Evolutionary conservation across 2,888 invertebrate genomes (phyloP).

Genomic region (Labia minor): DNA sequence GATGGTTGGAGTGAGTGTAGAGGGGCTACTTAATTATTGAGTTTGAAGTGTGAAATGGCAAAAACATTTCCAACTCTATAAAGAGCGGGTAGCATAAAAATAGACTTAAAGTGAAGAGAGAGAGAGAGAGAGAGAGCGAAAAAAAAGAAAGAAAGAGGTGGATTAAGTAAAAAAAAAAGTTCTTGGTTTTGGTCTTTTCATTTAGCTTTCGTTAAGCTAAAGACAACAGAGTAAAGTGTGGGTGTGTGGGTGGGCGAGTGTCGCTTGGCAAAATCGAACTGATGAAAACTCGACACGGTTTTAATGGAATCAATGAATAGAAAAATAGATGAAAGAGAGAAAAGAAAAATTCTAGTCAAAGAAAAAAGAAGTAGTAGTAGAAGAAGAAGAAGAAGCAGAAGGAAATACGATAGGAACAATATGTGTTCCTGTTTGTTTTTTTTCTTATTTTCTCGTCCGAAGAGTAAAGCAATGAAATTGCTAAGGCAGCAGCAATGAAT

Average conservation of each 20-base stretch:
- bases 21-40: too few relatives aligned
- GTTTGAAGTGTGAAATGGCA: too few relatives aligned
- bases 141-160: too few relatives aligned
- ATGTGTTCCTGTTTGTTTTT: neutral
- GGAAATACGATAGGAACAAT: neutral
- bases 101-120: too few relatives aligned
- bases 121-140: too few relatives aligned
- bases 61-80: too few relatives aligned
- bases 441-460: neutral
- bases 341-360: too few relatives aligned
- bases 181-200: neutral
- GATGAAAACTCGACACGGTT: neutral
- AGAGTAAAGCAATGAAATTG: neutral
- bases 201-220: constrained; percentile 13
- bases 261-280: neutral
- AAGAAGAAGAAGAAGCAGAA: neutral
- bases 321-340: too few relatives aligned
- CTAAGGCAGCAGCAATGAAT: constrained; percentile 13
- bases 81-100: too few relatives aligned
- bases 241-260: too few relatives aligned
- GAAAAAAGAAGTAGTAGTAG: neutral
- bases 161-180: too few relatives aligned
- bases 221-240: constrained; percentile 13
- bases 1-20: too few relatives aligned
- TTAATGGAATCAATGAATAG: constrained; percentile 13